These are phyloP conservation scores for Lophius americanus DNA, from an alignment of 2,797 vertebrate genomes.

Conservation along the genomic window DNA sequence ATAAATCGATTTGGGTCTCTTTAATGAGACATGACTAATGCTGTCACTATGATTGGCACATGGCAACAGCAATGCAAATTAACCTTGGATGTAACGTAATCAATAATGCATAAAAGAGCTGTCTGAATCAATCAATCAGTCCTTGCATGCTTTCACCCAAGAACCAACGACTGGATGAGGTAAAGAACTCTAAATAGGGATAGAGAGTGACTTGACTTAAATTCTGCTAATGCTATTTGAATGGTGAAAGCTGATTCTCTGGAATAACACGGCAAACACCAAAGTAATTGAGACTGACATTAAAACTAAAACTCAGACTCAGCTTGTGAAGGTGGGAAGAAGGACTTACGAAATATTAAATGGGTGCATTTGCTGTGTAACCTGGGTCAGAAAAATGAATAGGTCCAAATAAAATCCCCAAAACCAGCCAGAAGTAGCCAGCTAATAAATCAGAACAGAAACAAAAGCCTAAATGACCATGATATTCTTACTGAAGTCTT, in stretches of 20 bases:
- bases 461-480: slow-evolving; percentile 56
- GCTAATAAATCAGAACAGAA: slow-evolving; percentile 36
- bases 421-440: slow-evolving; percentile 40
- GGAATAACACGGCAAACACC: slow-evolving; percentile 52
- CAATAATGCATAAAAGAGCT: slow-evolving; percentile 39
- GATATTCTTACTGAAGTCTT: slow-evolving; percentile 58
- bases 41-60: too few species aligned
- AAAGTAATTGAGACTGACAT: slow-evolving; percentile 14
- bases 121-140: slow-evolving; percentile 21
- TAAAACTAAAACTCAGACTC: slow-evolving; percentile 63
- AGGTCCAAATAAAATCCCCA: slow-evolving; percentile 44
- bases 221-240: slow-evolving; percentile 68
- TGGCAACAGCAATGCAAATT: too few species aligned
- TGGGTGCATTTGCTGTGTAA: slow-evolving; percentile 56
- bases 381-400: slow-evolving; percentile 61
- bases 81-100: neutral
- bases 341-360: slow-evolving; percentile 51
- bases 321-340: slow-evolving; percentile 41
- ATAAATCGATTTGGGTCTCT: slow-evolving; percentile 37
- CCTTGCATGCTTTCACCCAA: slow-evolving; percentile 13
- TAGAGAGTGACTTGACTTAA: neutral
- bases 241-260: slow-evolving; percentile 68
- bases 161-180: slow-evolving; percentile 36
- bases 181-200: slow-evolving; percentile 50
- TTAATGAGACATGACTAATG: slow-evolving; percentile 43